Base-by-base conservation (phyloP, 1,140 invertebrate genomes). In the Aphaenogaster floridana region DNA sequence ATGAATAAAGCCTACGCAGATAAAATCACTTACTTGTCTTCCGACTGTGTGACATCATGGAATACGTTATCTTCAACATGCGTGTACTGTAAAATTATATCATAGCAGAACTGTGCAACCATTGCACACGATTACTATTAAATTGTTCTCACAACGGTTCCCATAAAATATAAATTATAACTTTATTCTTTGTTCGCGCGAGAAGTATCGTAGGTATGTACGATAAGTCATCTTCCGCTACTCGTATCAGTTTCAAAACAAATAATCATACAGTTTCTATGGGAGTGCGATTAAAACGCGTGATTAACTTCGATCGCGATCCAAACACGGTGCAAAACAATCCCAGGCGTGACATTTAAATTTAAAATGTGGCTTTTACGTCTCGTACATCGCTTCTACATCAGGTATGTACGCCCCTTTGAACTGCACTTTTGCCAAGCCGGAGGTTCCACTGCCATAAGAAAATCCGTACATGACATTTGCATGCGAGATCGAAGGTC, bases 321-420 rank as follows among this genome's bases (percentile, higher is more conserved):
- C 13, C n/a, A 63, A 34, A 6, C 9, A n/a, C 7, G 15, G n/a
- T 76, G 61, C 34, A n/a, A 79, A 34, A 79, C 61, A 45, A 66
- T 66, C n/a, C 21, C 59, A 54, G 42, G 71, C 52, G 15, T 15
- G 50, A 34, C n/a, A 71, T 89, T 90, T 90, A 81, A 81, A 90
- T 81, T 48, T 50, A 34, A 79, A 88, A 86, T 42, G 17, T 57
- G 11, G 11, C 64, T 72, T 79, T 79, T 42, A 61, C 81, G 34
- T 48, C 74, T 45, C 36, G 11, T 48, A 69, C 59, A 42, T 57
- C 54, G n/a, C 28, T 15, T 42, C 59, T 57, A 5, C 50, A 64
- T 86, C 48, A 68, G 76, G 11, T 39, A 83, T 83, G 63, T 54
- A 57, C 50, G 57, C 48, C 57, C 39, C 68, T 59, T 68, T 59